Percentiles rank a stretch among this genome's conserved stretches.
Conservation (phyloP, 2,888 invertebrate species). For the Ametastegia equiseti region DNA sequence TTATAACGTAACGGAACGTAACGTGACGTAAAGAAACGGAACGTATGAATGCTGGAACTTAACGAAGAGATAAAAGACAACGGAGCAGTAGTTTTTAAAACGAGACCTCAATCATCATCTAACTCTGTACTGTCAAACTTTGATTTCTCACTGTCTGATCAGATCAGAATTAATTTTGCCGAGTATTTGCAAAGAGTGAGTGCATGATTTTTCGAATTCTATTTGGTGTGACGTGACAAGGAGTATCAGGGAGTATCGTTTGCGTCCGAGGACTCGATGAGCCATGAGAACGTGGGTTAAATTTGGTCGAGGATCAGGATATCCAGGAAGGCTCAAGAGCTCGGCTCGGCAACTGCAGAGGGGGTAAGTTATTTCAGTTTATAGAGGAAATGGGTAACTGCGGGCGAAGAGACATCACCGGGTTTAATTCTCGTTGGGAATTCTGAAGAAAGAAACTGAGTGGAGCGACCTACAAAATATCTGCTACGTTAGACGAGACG, state of each 20-base stretch:
- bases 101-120: too few species aligned
- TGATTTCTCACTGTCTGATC: too few species aligned
- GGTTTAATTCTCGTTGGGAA: conserved; percentile 16
- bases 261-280: neutral
- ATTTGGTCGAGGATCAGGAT: conserved; percentile 24
- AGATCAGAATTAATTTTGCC: too few species aligned
- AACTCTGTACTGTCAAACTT: too few species aligned
- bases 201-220: neutral
- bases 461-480: neutral
- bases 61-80: neutral
- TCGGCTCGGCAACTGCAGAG: conserved; percentile 6
- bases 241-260: neutral
- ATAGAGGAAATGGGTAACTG: neutral
- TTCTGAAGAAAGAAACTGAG: conserved; percentile 14
- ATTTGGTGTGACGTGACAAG: neutral
- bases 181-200: neutral
- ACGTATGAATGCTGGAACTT: too few species aligned
- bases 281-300: neutral
- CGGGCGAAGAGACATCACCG: conserved; percentile 4
- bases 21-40: too few species aligned
- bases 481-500: neutral
- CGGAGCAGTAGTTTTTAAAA: too few species aligned
- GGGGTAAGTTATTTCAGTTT: neutral
- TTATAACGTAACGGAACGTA: too few species aligned
- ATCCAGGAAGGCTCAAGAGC: conserved; percentile 14